These are phyloP conservation scores for Syndactyla subalaris DNA, from an alignment of 2,797 vertebrate species.

Conservation along the genomic window DNA sequence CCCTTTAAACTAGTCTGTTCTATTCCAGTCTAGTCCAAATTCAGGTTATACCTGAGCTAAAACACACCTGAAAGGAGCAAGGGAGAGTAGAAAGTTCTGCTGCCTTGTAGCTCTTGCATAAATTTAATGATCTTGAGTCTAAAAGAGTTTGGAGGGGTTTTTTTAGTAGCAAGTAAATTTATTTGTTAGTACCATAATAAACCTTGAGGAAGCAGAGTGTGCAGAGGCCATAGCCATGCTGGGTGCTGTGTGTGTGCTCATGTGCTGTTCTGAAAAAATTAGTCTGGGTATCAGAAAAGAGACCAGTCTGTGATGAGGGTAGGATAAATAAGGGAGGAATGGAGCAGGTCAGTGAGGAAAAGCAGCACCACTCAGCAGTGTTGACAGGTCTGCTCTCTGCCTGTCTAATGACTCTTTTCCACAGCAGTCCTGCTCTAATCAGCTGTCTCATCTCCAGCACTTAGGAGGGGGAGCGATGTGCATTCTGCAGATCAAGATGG, in stretches of 20 bases:
- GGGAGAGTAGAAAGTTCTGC: not conserved
- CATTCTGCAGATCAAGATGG: not conserved
- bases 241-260: not conserved
- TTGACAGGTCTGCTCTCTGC: not conserved
- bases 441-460: not conserved
- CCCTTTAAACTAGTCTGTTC: not conserved
- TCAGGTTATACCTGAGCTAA: not conserved
- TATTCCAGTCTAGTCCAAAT: not conserved
- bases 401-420: not conserved
- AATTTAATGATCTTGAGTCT: not conserved
- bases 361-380: rapidly evolving
- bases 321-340: not conserved
- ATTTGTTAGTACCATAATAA: not conserved
- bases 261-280: not conserved
- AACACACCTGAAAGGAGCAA: not conserved
- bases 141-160: not conserved
- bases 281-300: not conserved
- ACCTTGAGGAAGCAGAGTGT: not conserved
- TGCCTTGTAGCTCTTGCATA: not conserved
- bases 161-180: not conserved
- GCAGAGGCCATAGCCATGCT: not conserved
- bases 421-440: not conserved
- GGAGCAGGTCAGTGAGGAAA: not conserved
- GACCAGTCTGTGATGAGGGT: not conserved
- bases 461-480: not conserved